A percentile compares a stretch with the other conserved stretches of the same genome.
These are phyloP conservation scores for Dasyurus viverrinus DNA, from an alignment of 2,113 vertebrate species.

Conservation along the genomic window DNA sequence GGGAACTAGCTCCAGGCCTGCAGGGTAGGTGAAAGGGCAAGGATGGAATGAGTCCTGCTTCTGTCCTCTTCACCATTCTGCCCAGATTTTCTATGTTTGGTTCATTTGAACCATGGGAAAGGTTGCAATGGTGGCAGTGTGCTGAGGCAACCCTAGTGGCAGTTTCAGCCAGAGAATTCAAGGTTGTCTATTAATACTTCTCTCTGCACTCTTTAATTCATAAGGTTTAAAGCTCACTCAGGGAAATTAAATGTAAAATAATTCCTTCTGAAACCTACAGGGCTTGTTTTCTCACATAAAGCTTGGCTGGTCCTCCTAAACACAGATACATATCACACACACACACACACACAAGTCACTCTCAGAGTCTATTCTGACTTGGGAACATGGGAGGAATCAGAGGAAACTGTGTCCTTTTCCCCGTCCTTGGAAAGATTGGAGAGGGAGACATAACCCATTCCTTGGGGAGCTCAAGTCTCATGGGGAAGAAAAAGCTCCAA, in stretches of 20 bases:
- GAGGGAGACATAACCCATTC: background rate
- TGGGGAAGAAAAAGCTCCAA: background rate
- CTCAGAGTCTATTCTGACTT: background rate
- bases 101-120: background rate
- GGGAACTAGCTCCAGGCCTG: background rate
- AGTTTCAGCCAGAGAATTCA: background rate
- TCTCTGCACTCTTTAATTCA: background rate
- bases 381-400: background rate
- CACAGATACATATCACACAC: background rate
- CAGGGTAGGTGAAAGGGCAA: background rate
- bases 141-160: background rate
- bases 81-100: background rate
- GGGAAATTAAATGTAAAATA: background rate
- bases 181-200: slow-evolving; percentile 5
- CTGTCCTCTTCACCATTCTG: background rate
- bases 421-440: background rate
- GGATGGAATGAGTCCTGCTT: background rate
- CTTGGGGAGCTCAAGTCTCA: background rate
- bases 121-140: background rate
- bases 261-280: background rate
- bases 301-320: background rate
- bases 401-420: background rate
- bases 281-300: background rate
- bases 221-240: background rate
- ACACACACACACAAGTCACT: background rate